phyloP scores from a whole-genome alignment of 2,888 invertebrate genomes.

The Lithophane socia region DNA sequence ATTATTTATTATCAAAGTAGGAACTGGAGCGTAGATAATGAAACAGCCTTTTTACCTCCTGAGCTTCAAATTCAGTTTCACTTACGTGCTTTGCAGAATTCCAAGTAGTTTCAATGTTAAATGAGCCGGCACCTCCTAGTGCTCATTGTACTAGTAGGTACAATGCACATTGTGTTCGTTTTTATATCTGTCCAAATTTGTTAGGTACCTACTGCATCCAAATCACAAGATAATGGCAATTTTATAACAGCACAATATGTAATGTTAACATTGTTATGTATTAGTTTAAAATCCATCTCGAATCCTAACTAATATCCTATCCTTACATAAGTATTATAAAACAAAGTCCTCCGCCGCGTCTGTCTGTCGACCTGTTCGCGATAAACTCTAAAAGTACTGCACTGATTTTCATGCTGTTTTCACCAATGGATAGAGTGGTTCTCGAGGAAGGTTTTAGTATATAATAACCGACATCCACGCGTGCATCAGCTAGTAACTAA shows the following conservation, averaged over 20 bases:
- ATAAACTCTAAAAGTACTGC: no score
- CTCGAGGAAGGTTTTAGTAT: no score
- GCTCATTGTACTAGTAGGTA: conserved; percentile 24
- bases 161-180: conserved; percentile 50
- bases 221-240: conserved; percentile 26
- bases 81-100: conserved; percentile 6
- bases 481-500: no score
- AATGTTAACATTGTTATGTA: not conserved
- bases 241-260: conserved; percentile 33
- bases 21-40: not conserved
- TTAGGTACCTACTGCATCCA: conserved; percentile 14
- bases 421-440: no score
- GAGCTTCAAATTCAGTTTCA: conserved; percentile 11
- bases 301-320: no score
- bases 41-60: not conserved
- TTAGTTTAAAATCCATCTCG: no score
- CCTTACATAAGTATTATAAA: no score
- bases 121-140: conserved; percentile 31
- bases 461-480: no score
- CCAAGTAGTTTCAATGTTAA: conserved; percentile 40
- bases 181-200: conserved; percentile 35
- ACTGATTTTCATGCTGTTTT: no score
- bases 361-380: no score
- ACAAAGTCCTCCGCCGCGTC: no score
- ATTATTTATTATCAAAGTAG: not conserved